Evolutionary conservation across 2,113 vertebrate species (phyloP), one percentile per base, ranked within the genome.

Genomic region (Oncorhynchus gorbuscha): DNA sequence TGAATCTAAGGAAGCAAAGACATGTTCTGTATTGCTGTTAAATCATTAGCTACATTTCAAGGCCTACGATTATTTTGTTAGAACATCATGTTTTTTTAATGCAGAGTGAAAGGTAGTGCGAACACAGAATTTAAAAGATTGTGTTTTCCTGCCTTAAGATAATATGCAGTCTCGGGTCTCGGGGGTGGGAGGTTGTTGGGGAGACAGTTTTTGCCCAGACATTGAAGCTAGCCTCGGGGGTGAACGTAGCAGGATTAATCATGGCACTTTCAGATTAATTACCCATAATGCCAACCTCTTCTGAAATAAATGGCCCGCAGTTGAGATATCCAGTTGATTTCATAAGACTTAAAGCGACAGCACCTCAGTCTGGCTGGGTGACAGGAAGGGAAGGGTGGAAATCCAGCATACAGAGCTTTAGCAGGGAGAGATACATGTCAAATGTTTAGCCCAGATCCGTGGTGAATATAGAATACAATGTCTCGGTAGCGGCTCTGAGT

Each of bases 261-360:
- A 93, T 93, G 89, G 90, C 92, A 92, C 92, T 93, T 93, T 93
- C 88, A 90, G 89, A 92, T 93, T 93, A 93, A 93, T 94, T 94
- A 93, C 93, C 90, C 92, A 92, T 94, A 93, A 94, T 92, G 90
- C 86, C 70, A 88, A 90, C 90, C 82, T 89, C 86, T 89, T 87
- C 89, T 87, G 87, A 87, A 92, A 92, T 89, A 93, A 92, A 91
- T 91, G 85, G 92, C 92, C 93, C 81, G 88, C 81, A 92, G 93
- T 90, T 86, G 89, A 90, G 89, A 92, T 90, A 91, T 93, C 92
- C 84, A 87, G 83, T 90, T 92, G 91, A 93, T 93, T 93, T 93
- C 92, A 94, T 94, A 92, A 91, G 82, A 87, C 90, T 91, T 90
- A 90, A 88, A 92, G 90, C 69, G 78, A 89, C 86, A 91, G 91